Evolutionary conservation across 2,113 vertebrate genomes (phyloP).

Genomic region (Haemorhous mexicanus): DNA sequence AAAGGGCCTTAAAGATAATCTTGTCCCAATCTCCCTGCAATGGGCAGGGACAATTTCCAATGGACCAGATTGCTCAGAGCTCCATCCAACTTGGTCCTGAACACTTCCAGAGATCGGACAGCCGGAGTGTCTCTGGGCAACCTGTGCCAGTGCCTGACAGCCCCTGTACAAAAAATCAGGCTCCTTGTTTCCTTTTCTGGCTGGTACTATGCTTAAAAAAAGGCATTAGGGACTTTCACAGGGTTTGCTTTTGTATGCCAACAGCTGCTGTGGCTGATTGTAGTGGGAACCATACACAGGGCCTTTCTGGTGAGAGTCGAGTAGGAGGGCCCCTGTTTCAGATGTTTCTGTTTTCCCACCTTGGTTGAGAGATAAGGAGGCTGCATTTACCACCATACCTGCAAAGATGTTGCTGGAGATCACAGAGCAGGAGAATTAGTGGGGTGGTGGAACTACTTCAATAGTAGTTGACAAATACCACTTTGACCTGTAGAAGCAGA

Average conservation of each 20-base stretch:
- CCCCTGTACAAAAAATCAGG: background rate
- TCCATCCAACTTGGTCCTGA: background rate
- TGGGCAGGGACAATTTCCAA: background rate
- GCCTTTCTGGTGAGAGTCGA: background rate
- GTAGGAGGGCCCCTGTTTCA: background rate
- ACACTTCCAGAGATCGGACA: too few relatives aligned
- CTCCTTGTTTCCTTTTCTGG: background rate
- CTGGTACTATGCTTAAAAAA: background rate
- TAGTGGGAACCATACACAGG: background rate
- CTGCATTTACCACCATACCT: background rate
- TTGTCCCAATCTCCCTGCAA: fast-evolving
- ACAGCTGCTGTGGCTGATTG: background rate
- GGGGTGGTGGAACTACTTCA: background rate
- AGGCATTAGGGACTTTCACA: background rate
- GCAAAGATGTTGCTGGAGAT: background rate
- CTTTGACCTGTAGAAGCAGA: background rate
- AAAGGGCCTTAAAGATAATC: background rate
- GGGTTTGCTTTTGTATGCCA: background rate
- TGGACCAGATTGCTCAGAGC: background rate
- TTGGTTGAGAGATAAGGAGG: background rate
- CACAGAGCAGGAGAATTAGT: background rate
- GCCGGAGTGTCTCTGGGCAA: background rate
- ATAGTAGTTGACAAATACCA: background rate
- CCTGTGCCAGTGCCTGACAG: too few relatives aligned
- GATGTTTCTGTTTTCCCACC: background rate